A percentile compares a stretch with the other conserved stretches of the same genome.
Evolutionary conservation across 2,888 invertebrate species (phyloP).

Genomic region (Leptinotarsa haldemani): DNA sequence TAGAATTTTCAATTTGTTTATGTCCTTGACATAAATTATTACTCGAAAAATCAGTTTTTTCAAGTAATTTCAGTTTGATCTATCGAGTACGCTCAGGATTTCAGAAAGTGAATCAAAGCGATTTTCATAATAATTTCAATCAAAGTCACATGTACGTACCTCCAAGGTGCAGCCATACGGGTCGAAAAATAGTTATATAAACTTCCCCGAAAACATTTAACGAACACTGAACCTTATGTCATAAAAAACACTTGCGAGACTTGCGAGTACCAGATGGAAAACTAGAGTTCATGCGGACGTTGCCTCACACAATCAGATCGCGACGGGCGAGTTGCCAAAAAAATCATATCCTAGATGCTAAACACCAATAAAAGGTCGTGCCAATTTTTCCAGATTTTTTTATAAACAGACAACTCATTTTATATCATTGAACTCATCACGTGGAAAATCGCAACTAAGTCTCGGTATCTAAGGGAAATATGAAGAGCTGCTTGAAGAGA

Average conservation of each 20-base stretch:
- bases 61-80: too few relatives aligned
- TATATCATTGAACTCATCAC: conserved; percentile 3
- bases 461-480: too few relatives aligned
- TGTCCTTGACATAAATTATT: too few relatives aligned
- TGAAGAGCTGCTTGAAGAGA: too few relatives aligned
- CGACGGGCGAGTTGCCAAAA: conserved; percentile 46
- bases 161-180: conserved; percentile 11
- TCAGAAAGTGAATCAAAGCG: not conserved
- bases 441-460: not conserved
- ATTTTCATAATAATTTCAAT: not conserved
- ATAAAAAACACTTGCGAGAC: conserved; percentile 42
- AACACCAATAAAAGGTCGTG: conserved; percentile 37
- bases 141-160: not conserved
- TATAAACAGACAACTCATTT: conserved; percentile 26
- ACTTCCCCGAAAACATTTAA: conserved; percentile 4
- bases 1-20: too few relatives aligned
- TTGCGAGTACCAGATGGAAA: conserved; percentile 42
- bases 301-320: conserved; percentile 41
- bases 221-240: conserved; percentile 24
- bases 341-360: conserved; percentile 47
- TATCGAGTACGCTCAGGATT: too few relatives aligned
- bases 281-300: conserved; percentile 45
- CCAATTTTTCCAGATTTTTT: conserved; percentile 38
- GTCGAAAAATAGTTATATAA: not conserved
- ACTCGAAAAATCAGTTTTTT: too few relatives aligned